Percentiles rank a stretch among this genome's conserved stretches.
Evolutionary conservation across 1,140 invertebrate species (phyloP).

Genomic region (Drosophila yakuba): DNA sequence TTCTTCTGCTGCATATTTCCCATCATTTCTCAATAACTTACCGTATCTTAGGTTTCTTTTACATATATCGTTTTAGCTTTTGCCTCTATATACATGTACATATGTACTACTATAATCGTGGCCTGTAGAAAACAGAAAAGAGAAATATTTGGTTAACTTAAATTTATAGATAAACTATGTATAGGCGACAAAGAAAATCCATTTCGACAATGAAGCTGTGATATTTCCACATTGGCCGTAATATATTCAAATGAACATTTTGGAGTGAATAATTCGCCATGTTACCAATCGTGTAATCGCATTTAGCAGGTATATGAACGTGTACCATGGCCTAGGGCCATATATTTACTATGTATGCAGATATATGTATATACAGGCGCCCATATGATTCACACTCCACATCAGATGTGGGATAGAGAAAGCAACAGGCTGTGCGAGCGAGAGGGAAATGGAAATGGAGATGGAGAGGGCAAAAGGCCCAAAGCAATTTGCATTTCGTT

Average conservation of each 20-base stretch:
- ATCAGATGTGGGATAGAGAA: neutral
- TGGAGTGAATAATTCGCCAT: conserved; percentile 8
- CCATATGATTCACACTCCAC: conserved; percentile 27
- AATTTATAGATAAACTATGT: neutral
- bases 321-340: neutral
- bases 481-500: conserved; percentile 49
- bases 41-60: conserved; percentile 15
- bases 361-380: neutral
- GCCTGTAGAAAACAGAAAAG: neutral
- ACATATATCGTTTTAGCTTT: neutral
- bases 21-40: conserved; percentile 39
- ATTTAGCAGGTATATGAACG: neutral
- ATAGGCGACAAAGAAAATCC: no score
- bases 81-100: neutral
- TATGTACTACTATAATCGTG: neutral
- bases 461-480: neutral
- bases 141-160: neutral
- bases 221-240: neutral
- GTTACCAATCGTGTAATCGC: conserved; percentile 2
- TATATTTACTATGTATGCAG: no score
- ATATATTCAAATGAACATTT: neutral
- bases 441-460: neutral
- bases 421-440: neutral
- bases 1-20: conserved; percentile 27
- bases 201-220: no score